Percentiles rank a stretch among this genome's conserved stretches.
Conservation (phyloP, 2,797 vertebrate genomes). For the Tangara arthus region DNA sequence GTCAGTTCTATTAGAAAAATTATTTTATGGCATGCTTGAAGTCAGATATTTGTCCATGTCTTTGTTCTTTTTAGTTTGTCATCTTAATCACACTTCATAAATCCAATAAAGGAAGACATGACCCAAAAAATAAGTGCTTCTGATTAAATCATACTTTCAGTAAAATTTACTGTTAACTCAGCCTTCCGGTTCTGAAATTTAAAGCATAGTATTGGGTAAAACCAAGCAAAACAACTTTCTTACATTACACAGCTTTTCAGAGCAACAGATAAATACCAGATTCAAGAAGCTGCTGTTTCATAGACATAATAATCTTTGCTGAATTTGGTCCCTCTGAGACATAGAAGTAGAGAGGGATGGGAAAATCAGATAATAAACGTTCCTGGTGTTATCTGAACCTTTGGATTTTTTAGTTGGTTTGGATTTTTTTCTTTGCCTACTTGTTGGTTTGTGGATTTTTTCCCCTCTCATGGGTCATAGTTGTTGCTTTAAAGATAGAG, state of each 20-base stretch:
- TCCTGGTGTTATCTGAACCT: not conserved
- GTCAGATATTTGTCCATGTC: not conserved
- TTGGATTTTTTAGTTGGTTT: not conserved
- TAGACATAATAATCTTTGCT: not conserved
- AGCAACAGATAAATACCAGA: not conserved
- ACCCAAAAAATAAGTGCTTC: not conserved
- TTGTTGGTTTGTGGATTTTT: accelerated
- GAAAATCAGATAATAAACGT: not conserved
- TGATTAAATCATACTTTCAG: not conserved
- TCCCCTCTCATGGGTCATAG: not conserved
- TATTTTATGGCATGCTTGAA: not conserved
- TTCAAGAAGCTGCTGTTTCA: not conserved
- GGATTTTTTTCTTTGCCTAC: not conserved
- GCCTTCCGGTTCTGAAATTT: not conserved
- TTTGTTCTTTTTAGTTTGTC: not conserved
- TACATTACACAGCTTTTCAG: not conserved
- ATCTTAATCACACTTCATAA: not conserved
- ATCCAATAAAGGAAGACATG: not conserved
- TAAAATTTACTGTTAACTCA: not conserved
- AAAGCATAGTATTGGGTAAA: not conserved
- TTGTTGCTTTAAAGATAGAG: not conserved
- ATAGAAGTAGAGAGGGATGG: not conserved
- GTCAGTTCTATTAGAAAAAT: slow-evolving; percentile 28
- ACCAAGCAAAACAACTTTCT: not conserved
- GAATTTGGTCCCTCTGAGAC: not conserved